These are phyloP conservation scores for Drosophila micromelanica DNA, from an alignment of 1,140 invertebrate genomes.

Conservation along the genomic window DNA sequence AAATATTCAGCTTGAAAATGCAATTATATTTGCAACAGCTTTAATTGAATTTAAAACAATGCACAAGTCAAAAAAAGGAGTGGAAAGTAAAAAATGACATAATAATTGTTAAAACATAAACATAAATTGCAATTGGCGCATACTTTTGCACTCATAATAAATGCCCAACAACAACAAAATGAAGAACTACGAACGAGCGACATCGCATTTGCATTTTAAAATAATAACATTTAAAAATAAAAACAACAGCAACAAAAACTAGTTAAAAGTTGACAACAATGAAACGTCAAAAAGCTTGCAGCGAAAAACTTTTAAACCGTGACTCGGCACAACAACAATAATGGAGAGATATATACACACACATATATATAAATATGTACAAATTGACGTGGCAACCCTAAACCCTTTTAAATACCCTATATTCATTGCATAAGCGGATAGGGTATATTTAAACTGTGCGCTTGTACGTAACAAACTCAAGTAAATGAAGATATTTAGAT, in stretches of 20 bases:
- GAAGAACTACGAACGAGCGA: slow-evolving; percentile 13
- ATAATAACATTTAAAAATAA: slow-evolving; percentile 59
- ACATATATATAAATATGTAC: background rate
- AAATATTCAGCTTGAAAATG: slow-evolving; percentile 38
- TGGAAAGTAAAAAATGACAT: slow-evolving; percentile 9
- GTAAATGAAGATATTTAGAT: no score
- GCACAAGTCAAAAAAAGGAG: slow-evolving; percentile 2
- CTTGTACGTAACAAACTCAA: no score
- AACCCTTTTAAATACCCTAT: slow-evolving; percentile 53
- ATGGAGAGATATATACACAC: slow-evolving; percentile 1
- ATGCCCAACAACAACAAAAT: background rate
- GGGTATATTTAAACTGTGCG: no score
- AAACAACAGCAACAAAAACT: slow-evolving; percentile 59
- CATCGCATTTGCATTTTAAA: slow-evolving; percentile 73
- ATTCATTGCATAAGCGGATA: background rate
- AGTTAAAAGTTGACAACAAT: slow-evolving; percentile 83
- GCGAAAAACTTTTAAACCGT: slow-evolving; percentile 56
- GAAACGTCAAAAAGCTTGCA: slow-evolving; percentile 69
- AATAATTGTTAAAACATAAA: slow-evolving; percentile 29
- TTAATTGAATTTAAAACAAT: slow-evolving; percentile 58
- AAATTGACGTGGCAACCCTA: slow-evolving; percentile 30
- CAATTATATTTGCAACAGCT: slow-evolving; percentile 43
- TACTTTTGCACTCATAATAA: slow-evolving; percentile 13
- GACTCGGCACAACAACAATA: slow-evolving; percentile 20
- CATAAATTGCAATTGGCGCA: slow-evolving; percentile 32